Evolutionary conservation across 2,113 vertebrate genomes (phyloP), one percentile per base, ranked within the genome.

Genomic region (Campylorhamphus procurvoides): DNA sequence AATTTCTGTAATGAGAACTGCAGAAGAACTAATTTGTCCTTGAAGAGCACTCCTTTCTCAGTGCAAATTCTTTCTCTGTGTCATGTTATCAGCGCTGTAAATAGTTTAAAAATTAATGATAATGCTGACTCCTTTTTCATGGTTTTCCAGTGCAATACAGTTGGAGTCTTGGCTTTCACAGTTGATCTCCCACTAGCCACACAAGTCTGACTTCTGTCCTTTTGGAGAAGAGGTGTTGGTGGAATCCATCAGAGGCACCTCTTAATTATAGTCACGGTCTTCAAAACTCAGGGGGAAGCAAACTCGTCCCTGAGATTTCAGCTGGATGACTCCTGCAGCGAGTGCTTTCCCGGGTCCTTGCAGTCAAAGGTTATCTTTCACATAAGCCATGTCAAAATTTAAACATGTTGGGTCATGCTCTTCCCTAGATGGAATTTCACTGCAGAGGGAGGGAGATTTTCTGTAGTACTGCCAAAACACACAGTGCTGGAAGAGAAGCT

Each of bases 191-290:
- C 49, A 42, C 64, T 86, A 94, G 75, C 71, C 78, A 69, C 39
- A 66, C 37, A 77, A 63, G 79, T 40, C 64, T 77, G 59, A 93
- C 90, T 93, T 92, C 72, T 93, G 68, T 93, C 76, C 88, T 92
- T 68, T 68, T 28, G 44, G 90, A 90, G 72, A 84, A 93, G 73
- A 93, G 76, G 85, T 81, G 90, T 82, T 93, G n/a, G 88, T 96
- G 52, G 76, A 96, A 94, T 90, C 93, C 92, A 87, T 95, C 96
- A 97, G 82, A 96, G 56, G 56, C 95, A 93, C 90, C 88, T 95
- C 88, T 53, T 96, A 96, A 96, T 95, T 94, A 92, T 68, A 93
- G 76, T 81, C 75, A 56, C 28, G 80, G 79, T 71, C 79, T 93
- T 90, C 85, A 92, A 92, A 93, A 92, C 76, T 63, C 92, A 84